Base-by-base conservation (phyloP, 2,888 invertebrate genomes). In the Dichetophora obliterata region DNA sequence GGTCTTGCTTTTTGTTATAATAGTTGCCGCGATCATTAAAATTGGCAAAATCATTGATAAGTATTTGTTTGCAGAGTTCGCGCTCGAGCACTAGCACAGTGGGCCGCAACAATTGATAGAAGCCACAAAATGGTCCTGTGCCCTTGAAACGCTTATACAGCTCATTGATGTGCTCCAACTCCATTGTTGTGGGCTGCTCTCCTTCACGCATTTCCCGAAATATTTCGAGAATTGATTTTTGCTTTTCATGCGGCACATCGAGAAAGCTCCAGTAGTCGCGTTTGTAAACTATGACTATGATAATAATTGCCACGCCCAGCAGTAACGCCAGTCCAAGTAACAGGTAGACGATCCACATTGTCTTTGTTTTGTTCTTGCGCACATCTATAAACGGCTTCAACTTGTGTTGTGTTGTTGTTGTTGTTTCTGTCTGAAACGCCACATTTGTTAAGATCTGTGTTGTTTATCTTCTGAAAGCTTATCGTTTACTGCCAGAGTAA, bases 1-100 rank as follows among this genome's bases (percentile, higher is more conserved):
- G 90, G 83, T 90, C 90, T 48, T 85, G 81, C 24, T 85, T 84
- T 57, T 84, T 85, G 75, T 90, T 89, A 50, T 85, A 84, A 75
- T 87, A 89, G 63, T 86, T 78, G 3, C 88, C 89, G 6, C 89
- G 88, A 82, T 88, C 88, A 48, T 86, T 86, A 52, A 89, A 89
- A 68, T 87, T 86, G 71, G 83, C 84, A 69, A 90, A 89, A 77
- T 90, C 88, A 80, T 86, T 88, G 3, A 88, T 84, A 75, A 89
- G 82, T 31, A 89, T 86, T 69, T 84, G 85, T 27, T 86, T 84
- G 52, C 88, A 82, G 4, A 90, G 81, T 50, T 89, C 89, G 3
- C 85, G 82, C 61, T 89, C 89, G 8, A 85, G 83, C 0, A 87
- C 82, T 5, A 89, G 63, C 0, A 85, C 85, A 0, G 84, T 81